Base-by-base conservation (phyloP, 1,140 invertebrate species). In the Stenopsyche tienmushanensis region DNA sequence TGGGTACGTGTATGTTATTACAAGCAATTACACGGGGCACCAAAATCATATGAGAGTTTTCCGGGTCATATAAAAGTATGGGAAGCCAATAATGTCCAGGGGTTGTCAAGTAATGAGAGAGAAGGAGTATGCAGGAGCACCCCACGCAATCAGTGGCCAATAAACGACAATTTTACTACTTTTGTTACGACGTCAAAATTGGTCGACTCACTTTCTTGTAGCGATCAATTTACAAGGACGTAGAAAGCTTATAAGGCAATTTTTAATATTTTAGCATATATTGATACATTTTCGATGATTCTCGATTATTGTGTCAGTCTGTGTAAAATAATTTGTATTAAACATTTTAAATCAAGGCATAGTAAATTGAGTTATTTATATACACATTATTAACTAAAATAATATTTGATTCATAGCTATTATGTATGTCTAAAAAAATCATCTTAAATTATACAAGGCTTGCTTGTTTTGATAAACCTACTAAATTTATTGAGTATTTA, bases 111-210 rank as follows among this genome's bases (percentile, higher is more conserved):
- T 50, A 45, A 63, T 45, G 17, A 52, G 49, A 45, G 63, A 34
- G 52, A 26, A 23, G 13, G 42, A 44, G 17, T 20, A 47, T 34
- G 65, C 50, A 23, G 20, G 25, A 9, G 24, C 44, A 34, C 62
- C 50, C 25, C 53, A 26, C 63, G 63, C 58, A 66, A 65, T 65
- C 63, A 63, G 63, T 60, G 65, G 62, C 49, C 67, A 53, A 64
- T 69, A 69, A 69, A 69, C 62, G 62, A 52, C 55, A 45, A 69
- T 69, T 69, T 69, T 69, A 69, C 57, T 69, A 59, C 62, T 69
- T 69, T 69, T 69, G 62, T 69, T 69, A 69, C 63, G 67, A 65
- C 58, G 62, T 65, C 67, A 69, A 69, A 69, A 69, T 69, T 69
- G 67, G 67, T 62, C 29, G 45, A 18, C 60, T 60, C 41, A 60